Conservation (phyloP, 2,888 invertebrate genomes). For the Pecten maximus region DNA sequence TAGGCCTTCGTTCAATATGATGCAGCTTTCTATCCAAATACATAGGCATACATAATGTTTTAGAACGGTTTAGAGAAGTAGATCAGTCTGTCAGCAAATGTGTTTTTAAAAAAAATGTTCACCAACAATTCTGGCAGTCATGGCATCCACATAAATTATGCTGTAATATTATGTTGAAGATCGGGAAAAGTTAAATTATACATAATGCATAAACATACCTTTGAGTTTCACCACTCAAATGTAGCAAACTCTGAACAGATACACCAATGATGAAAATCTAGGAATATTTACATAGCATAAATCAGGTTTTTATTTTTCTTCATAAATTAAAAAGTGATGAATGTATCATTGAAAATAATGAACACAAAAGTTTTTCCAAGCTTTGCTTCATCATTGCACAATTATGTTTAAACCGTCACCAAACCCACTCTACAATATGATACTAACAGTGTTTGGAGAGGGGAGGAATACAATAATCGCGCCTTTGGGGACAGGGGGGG, state of each 20-base stretch:
- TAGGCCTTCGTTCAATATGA: neutral
- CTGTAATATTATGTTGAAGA: conserved; percentile 31
- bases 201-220: neutral
- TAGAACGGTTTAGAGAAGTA: neutral
- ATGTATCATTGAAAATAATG: neutral
- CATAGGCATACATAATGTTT: neutral
- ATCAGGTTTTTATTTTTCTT: neutral
- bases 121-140: conserved; percentile 25
- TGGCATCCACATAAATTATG: neutral
- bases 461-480: neutral
- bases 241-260: neutral
- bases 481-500: neutral
- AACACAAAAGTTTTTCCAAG: neutral
- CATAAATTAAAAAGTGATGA: neutral
- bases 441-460: neutral
- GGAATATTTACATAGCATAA: conserved; percentile 22
- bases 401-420: neutral
- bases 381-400: neutral
- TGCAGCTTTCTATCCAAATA: neutral
- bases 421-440: neutral
- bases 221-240: neutral
- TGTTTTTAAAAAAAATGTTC: neutral
- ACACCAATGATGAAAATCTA: neutral
- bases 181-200: neutral
- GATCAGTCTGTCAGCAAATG: neutral